Conservation (phyloP, 2,888 invertebrate genomes). For the Electrophaes corylata region DNA sequence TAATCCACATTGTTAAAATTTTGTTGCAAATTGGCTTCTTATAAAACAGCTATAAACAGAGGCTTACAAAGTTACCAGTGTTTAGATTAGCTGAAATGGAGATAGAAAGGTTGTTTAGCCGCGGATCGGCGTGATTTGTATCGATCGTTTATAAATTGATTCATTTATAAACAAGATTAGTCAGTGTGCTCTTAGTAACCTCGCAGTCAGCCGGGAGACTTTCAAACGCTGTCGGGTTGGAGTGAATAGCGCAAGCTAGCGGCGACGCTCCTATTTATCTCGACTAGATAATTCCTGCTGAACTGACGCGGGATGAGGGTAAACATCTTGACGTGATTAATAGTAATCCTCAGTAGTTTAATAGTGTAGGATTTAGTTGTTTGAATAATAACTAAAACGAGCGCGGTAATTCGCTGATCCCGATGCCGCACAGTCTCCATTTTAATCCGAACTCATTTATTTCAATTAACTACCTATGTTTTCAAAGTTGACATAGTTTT, state of each 20-base stretch:
- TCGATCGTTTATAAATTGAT: conserved; percentile 61
- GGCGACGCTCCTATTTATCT: conserved; percentile 73
- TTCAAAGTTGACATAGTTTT: conserved; percentile 25
- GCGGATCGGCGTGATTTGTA: conserved; percentile 53
- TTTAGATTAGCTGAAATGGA: conserved; percentile 41
- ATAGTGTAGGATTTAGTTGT: conserved; percentile 75
- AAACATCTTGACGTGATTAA: conserved; percentile 81
- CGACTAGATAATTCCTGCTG: conserved; percentile 73
- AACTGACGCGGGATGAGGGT: conserved; percentile 78
- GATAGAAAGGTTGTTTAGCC: conserved; percentile 35
- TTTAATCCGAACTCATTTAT: conserved; percentile 32
- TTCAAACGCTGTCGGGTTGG: conserved; percentile 55
- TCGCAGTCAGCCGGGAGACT: conserved; percentile 58
- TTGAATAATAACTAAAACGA: conserved; percentile 66
- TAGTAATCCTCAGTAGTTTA: conserved; percentile 79
- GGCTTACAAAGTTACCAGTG: conserved; percentile 38
- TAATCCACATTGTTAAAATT: conserved; percentile 58
- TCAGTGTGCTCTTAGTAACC: conserved; percentile 54
- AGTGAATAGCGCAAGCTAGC: conserved; percentile 58
- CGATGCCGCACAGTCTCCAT: conserved; percentile 33
- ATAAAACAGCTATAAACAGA: conserved; percentile 52
- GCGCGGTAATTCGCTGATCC: conserved; percentile 56
- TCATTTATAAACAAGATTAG: conserved; percentile 60
- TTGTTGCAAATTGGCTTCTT: conserved; percentile 62
- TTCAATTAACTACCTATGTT: conserved; percentile 30